Conservation (phyloP, 2,113 vertebrate genomes). For the Psilopsiagon aurifrons region DNA sequence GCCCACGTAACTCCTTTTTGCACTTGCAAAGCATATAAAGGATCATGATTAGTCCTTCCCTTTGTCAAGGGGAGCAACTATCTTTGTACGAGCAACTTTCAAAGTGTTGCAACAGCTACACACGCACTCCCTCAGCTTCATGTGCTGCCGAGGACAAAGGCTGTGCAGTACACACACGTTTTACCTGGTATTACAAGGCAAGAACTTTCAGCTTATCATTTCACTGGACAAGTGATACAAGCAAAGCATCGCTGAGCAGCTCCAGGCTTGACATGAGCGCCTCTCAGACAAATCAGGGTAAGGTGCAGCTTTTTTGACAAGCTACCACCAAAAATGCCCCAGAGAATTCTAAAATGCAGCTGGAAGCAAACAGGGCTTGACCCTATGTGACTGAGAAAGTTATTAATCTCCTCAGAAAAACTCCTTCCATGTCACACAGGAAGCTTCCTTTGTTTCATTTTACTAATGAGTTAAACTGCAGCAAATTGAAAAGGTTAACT, state of each 20-base stretch:
- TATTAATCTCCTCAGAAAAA: conserved; percentile 57
- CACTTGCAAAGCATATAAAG: background rate
- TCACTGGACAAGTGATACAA: conserved; percentile 58
- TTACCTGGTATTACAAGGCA: background rate
- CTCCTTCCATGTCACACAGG: background rate
- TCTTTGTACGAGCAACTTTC: background rate
- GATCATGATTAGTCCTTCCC: background rate
- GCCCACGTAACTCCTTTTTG: background rate
- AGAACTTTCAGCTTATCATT: conserved; percentile 43
- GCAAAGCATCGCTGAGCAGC: conserved; percentile 45
- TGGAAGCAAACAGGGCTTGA: conserved; percentile 52
- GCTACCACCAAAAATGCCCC: conserved; percentile 17
- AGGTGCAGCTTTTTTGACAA: conserved; percentile 59
- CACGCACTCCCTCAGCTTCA: background rate
- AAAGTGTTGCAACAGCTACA: background rate
- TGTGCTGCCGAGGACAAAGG: background rate
- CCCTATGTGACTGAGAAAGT: conserved; percentile 15
- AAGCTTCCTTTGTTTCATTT: background rate
- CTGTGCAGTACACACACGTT: accelerated
- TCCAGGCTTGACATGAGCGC: background rate
- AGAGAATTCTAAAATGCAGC: conserved; percentile 35
- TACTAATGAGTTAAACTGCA: background rate
- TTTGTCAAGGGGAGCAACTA: background rate
- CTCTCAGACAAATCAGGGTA: conserved; percentile 57
- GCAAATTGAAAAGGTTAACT: background rate